phyloP scores from a whole-genome alignment of 2,888 invertebrate genomes.

The Synergus laeviventris region DNA sequence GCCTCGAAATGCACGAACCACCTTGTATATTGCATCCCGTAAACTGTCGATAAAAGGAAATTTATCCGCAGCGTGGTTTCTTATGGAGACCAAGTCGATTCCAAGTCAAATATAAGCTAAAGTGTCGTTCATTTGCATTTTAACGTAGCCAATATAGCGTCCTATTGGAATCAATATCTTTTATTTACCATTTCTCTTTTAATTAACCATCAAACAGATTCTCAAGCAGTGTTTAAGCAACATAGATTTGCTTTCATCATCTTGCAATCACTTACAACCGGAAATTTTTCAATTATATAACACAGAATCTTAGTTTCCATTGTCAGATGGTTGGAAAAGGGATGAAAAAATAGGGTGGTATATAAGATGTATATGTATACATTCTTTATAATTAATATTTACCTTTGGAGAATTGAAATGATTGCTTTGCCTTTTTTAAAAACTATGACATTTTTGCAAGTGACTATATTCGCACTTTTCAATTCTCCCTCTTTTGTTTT shows the following conservation, averaged over 20 bases:
- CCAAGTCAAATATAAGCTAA: slow-evolving; percentile 31
- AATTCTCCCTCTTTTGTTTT: slow-evolving; percentile 17
- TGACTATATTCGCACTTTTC: slow-evolving; percentile 8
- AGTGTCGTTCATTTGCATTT: slow-evolving; percentile 31
- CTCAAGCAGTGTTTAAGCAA: neutral
- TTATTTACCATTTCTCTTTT: slow-evolving; percentile 1
- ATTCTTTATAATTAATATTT: neutral
- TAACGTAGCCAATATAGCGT: slow-evolving; percentile 24
- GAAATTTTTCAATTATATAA: neutral
- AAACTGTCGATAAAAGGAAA: slow-evolving; percentile 40
- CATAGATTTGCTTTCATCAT: neutral
- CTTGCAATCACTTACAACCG: neutral
- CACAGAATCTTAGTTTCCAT: neutral
- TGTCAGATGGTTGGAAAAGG: neutral
- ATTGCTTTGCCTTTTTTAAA: neutral
- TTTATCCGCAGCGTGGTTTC: slow-evolving; percentile 40
- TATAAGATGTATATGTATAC: too few relatives aligned
- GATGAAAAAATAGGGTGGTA: neutral
- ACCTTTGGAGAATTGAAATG: neutral
- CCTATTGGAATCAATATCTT: slow-evolving; percentile 3
- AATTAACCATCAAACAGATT: slow-evolving; percentile 1
- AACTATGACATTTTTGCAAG: slow-evolving; percentile 1
- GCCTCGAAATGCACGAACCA: slow-evolving; percentile 38
- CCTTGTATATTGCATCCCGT: slow-evolving; percentile 39
- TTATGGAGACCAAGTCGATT: slow-evolving; percentile 32